Base-by-base conservation (phyloP, 2,797 vertebrate genomes). In the Lagocephalus sceleratus region DNA sequence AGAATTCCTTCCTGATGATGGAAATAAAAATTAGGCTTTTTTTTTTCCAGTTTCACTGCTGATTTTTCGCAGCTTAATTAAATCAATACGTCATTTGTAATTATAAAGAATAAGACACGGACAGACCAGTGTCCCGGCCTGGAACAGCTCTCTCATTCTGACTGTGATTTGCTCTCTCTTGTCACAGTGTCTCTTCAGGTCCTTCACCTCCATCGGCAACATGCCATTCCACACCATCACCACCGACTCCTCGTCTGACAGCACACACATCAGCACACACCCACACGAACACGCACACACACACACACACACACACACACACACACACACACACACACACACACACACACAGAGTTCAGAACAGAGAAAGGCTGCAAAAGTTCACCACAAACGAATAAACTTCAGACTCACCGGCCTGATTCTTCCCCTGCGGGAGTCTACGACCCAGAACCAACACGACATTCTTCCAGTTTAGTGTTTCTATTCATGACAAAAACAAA, bases 171-270 rank as follows among this genome's bases (percentile, higher is more conserved):
- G 91, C 65, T 90, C 84, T 79, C 97, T 92, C 60, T 90, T 88
- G 83, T 94, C 92, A 66, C 85, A 88, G 66, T 98, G 95, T 63
- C 92, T 93, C 60, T 82, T 92, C 85, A 99, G 85, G 69, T 96
- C 94, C 79, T 92, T 93, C 38, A 94, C 90, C 90, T 99, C 96
- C 55, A 91, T 88, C 6, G 94, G 89, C 75, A 98, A 82, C 50
- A 88, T 89, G 67, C 91, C 86, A 67, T 90, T 95, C 95, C 95
- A 98, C 57, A 93, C 76, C 68, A 91, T 94, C 74, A 99, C 81
- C 6, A 92, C 92, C 10, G 93, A 93, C 20, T 92, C 90, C 56
- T 92, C 87, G 51, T 92, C 97, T 97, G 76, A 26, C 72, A 59
- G 59, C 47, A n/a, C 6, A 53, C 5, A 20, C n/a, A n/a, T n/a